Conservation (phyloP, 2,113 vertebrate genomes). For the Saccopteryx bilineata region DNA sequence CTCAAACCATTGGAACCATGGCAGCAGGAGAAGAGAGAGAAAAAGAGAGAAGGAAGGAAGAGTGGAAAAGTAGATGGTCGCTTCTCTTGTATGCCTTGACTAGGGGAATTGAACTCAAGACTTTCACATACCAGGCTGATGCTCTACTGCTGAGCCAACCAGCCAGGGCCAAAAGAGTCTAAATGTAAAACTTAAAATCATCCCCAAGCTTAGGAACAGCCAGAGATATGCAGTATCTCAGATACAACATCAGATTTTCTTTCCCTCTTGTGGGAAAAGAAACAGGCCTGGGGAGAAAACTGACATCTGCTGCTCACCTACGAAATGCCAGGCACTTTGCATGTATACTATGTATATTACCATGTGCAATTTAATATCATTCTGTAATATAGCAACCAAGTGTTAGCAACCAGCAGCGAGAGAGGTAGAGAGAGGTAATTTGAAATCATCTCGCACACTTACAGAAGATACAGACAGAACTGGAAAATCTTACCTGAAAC, state of each 20-base stretch:
- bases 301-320: neutral
- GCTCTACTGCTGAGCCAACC: too few species aligned
- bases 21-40: too few species aligned
- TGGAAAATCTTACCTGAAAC: neutral
- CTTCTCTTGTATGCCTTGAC: too few species aligned
- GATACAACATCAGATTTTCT: neutral
- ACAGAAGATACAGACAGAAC: neutral
- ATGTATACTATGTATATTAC: too few species aligned
- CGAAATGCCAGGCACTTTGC: neutral
- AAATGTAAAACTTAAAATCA: neutral
- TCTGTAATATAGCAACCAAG: neutral
- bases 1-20: too few species aligned
- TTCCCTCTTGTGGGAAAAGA: neutral
- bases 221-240: neutral
- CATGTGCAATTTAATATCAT: neutral
- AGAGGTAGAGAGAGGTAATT: neutral
- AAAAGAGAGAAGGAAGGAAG: too few species aligned
- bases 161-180: neutral
- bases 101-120: too few species aligned
- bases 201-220: neutral
- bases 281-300: neutral
- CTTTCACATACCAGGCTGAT: too few species aligned
- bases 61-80: too few species aligned
- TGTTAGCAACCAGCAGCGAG: neutral
- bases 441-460: neutral